Percentiles rank a stretch among this genome's conserved stretches.
Conservation (phyloP, 1,140 invertebrate genomes). For the Eurosta solidaginis region DNA sequence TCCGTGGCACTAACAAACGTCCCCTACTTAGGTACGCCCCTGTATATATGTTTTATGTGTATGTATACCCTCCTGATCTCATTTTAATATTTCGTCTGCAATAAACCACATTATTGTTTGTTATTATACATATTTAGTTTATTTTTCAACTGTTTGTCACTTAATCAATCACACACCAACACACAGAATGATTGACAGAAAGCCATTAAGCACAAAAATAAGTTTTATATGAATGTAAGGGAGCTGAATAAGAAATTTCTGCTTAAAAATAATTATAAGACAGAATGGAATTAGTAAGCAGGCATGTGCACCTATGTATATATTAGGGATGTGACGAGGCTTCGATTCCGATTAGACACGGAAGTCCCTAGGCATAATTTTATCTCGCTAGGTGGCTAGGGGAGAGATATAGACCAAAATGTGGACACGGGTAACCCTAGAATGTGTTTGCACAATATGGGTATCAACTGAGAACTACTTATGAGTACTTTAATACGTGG, state of each 20-base stretch:
- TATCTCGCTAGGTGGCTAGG: too few relatives aligned
- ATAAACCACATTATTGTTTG: neutral
- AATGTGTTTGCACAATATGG: too few relatives aligned
- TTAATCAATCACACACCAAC: constrained; percentile 27
- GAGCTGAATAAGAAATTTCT: neutral
- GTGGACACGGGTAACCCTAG: too few relatives aligned
- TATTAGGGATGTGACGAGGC: too few relatives aligned
- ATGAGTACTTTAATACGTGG: too few relatives aligned
- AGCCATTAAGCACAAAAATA: constrained; percentile 25
- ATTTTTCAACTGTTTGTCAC: constrained; percentile 27
- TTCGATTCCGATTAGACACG: too few relatives aligned
- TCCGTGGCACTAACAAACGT: too few relatives aligned
- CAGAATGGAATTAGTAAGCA: neutral
- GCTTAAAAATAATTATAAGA: constrained; percentile 10
- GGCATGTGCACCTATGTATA: too few relatives aligned
- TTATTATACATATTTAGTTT: constrained; percentile 15
- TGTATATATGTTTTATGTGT: neutral
- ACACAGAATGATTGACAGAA: constrained; percentile 12
- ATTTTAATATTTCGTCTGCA: constrained; percentile 11
- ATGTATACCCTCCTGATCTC: constrained; percentile 8
- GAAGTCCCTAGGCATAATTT: too few relatives aligned
- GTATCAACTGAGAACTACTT: too few relatives aligned
- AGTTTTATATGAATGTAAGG: constrained; percentile 16
- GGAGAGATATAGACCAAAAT: too few relatives aligned
- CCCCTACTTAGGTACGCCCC: too few relatives aligned